These are phyloP conservation scores for Gryllus bimaculatus DNA, from an alignment of 1,140 invertebrate species.

Conservation along the genomic window DNA sequence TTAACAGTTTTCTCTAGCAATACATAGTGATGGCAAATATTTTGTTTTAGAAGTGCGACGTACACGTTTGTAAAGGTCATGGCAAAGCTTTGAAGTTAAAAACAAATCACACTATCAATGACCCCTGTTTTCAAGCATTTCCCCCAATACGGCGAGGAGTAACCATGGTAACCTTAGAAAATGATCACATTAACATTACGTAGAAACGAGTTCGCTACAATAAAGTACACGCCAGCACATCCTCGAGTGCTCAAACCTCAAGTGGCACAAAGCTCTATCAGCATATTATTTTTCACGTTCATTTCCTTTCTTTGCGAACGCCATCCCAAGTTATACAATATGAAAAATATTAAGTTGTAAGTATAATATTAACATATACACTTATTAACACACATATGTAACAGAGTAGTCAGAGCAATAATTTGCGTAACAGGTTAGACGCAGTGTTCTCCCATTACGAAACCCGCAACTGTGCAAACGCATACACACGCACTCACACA, in stretches of 20 bases:
- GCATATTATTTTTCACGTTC: too few relatives aligned
- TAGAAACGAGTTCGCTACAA: not conserved
- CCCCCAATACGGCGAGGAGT: not conserved
- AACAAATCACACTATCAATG: not conserved
- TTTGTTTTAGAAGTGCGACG: too few relatives aligned
- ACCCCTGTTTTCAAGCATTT: not conserved
- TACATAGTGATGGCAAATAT: too few relatives aligned
- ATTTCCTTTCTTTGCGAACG: too few relatives aligned
- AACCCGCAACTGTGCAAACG: not conserved
- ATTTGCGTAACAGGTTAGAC: not conserved
- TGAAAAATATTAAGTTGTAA: constrained; percentile 1
- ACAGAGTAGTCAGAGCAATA: not conserved
- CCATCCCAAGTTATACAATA: not conserved
- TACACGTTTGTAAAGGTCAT: too few relatives aligned
- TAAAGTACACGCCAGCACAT: not conserved
- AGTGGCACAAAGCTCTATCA: too few relatives aligned
- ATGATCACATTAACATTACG: not conserved
- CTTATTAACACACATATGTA: not conserved
- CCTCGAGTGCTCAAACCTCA: not conserved
- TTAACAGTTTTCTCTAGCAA: not conserved
- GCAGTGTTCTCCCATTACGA: not conserved
- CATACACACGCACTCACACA: too few relatives aligned
- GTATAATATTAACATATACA: constrained; percentile 1
- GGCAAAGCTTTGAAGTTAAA: too few relatives aligned
- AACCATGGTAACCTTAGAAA: not conserved